Conservation (phyloP, 2,888 invertebrate genomes). For the Clitarchus hookeri region DNA sequence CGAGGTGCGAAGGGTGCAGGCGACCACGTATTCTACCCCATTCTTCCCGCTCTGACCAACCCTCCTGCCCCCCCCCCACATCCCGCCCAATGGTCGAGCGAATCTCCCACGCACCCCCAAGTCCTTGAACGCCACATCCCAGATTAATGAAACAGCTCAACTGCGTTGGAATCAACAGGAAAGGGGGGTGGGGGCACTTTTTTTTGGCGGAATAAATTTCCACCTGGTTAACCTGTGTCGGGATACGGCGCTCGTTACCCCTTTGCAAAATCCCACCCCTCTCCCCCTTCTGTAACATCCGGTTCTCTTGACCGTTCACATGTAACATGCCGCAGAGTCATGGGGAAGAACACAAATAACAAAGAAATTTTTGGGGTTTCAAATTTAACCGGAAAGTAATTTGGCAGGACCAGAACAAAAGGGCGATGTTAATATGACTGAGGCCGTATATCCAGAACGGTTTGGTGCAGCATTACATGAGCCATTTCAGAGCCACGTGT, state of each 20-base stretch:
- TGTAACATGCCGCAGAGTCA: no score
- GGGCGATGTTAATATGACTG: no score
- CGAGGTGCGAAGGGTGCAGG: not conserved
- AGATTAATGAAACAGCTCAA: not conserved
- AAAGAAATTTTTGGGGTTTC: no score
- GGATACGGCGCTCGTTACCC: not conserved
- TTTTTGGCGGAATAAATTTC: not conserved
- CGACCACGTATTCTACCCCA: not conserved
- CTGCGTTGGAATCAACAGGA: not conserved
- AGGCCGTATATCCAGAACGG: no score
- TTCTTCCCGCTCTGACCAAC: not conserved
- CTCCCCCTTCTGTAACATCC: no score
- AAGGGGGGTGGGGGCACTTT: not conserved
- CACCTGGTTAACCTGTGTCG: not conserved
- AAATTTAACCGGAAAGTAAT: no score
- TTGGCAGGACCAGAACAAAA: no score
- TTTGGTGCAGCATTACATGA: no score
- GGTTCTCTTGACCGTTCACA: no score
- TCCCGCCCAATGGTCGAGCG: not conserved
- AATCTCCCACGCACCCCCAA: not conserved
- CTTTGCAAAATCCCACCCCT: no score
- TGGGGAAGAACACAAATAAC: no score
- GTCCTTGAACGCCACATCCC: not conserved
- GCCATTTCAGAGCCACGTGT: no score
- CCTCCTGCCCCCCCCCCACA: not conserved